phyloP scores from a whole-genome alignment of 2,113 vertebrate species.

The Sphyrna mokarran region DNA sequence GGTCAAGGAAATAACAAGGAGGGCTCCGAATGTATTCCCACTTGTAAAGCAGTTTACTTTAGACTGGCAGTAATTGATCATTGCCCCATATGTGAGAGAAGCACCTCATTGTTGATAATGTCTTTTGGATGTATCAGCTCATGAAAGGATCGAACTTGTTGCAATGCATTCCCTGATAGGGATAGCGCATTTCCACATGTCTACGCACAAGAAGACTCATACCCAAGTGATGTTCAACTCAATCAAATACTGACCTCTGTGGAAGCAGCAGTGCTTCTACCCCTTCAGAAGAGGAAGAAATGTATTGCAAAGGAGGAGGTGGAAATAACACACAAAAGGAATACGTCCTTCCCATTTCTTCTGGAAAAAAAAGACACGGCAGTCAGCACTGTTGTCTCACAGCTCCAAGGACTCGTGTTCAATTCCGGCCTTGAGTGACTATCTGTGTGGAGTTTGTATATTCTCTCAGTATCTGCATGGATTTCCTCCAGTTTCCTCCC shows the following conservation, averaged over 20 bases:
- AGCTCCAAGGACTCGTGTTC: too few relatives aligned
- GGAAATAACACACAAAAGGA: neutral
- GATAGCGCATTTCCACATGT: neutral
- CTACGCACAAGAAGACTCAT: neutral
- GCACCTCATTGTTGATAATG: neutral
- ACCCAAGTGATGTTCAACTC: neutral
- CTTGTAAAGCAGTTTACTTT: neutral
- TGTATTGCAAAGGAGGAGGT: neutral
- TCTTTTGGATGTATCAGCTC: neutral
- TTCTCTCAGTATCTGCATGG: too few relatives aligned
- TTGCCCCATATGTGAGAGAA: neutral
- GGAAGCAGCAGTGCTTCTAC: neutral
- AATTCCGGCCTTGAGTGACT: too few relatives aligned
- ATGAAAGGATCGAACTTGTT: neutral
- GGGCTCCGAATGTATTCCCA: neutral
- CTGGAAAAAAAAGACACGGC: too few relatives aligned
- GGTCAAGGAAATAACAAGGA: neutral
- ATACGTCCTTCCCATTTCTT: too few relatives aligned
- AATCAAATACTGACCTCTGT: neutral
- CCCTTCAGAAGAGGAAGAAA: neutral
- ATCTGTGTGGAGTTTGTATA: too few relatives aligned
- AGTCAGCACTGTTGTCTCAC: too few relatives aligned
- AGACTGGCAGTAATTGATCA: neutral
- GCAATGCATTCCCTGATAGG: neutral
- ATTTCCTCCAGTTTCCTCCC: too few relatives aligned